Evolutionary conservation across 2,888 invertebrate species (phyloP).

Genomic region (Eilema caniola): DNA sequence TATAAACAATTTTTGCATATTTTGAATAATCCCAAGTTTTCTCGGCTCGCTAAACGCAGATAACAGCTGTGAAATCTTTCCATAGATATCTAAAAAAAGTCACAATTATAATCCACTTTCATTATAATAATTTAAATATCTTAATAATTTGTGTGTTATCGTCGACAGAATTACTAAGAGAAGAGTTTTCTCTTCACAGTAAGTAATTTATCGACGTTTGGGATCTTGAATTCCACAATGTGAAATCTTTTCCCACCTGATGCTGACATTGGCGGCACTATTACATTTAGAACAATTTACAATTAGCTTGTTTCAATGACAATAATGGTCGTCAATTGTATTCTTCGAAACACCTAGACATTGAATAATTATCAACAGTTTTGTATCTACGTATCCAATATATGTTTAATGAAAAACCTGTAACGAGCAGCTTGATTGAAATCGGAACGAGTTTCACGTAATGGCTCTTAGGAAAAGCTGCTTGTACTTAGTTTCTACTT

Average conservation of each 20-base stretch:
- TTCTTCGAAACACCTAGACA: constrained; percentile 2
- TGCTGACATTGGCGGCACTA: not conserved
- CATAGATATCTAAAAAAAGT: not conserved
- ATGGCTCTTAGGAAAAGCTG: not conserved
- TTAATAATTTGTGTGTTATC: not conserved
- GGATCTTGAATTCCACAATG: constrained; percentile 2
- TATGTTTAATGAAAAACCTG: not conserved
- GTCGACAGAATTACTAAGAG: not conserved
- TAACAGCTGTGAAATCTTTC: not conserved
- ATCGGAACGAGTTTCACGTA: constrained; percentile 15
- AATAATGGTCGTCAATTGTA: not conserved
- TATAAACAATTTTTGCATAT: constrained; percentile 2
- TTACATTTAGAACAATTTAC: not conserved
- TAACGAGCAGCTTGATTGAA: constrained; percentile 29
- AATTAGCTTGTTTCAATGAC: constrained; percentile 4
- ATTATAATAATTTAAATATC: not conserved
- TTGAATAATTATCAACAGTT: not conserved
- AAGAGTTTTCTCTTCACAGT: not conserved
- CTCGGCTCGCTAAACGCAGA: not conserved
- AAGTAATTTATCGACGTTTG: not conserved
- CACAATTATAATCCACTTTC: not conserved
- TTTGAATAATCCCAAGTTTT: not conserved
- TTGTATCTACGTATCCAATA: not conserved
- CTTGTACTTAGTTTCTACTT: not conserved
- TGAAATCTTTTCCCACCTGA: not conserved